Conservation (phyloP, 2,113 vertebrate genomes). For the Erpornis zantholeuca region DNA sequence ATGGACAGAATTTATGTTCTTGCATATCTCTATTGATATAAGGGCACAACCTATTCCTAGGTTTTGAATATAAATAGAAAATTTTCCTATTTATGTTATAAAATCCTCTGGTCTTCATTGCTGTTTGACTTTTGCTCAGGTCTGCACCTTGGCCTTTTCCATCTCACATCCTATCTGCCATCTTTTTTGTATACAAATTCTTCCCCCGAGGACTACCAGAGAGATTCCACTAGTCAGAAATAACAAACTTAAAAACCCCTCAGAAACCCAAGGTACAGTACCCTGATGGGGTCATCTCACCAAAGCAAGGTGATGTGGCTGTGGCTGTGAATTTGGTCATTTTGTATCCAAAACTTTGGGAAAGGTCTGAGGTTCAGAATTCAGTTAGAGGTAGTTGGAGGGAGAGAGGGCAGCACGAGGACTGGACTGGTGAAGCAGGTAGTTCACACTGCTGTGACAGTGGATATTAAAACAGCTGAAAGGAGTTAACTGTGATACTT, state of each 20-base stretch:
- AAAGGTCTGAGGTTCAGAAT: neutral
- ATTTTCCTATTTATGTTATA: neutral
- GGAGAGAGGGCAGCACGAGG: neutral
- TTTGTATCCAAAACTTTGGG: neutral
- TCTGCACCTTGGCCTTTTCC: accelerated
- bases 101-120: neutral
- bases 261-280: neutral
- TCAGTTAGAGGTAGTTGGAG: neutral
- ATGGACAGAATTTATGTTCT: neutral
- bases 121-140: neutral
- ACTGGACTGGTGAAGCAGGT: neutral
- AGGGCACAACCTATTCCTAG: neutral
- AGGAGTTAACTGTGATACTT: neutral
- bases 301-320: neutral
- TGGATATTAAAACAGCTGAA: neutral
- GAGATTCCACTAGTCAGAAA: neutral
- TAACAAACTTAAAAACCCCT: neutral
- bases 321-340: neutral
- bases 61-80: neutral
- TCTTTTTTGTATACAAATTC: neutral
- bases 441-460: neutral
- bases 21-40: neutral
- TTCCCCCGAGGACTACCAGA: neutral
- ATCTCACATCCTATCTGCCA: neutral
- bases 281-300: neutral